phyloP scores from a whole-genome alignment of 2,888 invertebrate genomes.

The Oscheius sp. region DNA sequence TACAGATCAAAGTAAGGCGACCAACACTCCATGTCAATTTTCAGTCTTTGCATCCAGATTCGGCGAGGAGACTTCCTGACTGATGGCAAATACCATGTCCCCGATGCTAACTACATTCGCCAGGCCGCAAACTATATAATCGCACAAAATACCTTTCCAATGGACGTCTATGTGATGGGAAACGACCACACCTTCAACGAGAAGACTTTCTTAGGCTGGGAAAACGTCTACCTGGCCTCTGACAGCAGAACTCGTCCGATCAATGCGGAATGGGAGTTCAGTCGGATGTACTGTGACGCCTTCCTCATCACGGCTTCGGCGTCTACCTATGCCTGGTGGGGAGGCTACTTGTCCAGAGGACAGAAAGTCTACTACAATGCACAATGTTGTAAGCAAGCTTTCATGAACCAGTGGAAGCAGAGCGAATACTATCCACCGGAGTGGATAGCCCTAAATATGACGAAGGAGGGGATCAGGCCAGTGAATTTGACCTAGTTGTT shows the following conservation, averaged over 20 bases:
- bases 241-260: background rate
- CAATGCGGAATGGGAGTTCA: constrained; percentile 10
- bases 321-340: background rate
- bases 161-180: background rate
- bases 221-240: background rate
- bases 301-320: background rate
- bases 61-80: background rate
- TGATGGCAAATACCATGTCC: background rate
- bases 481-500: too few species aligned
- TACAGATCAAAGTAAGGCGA: too few species aligned
- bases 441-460: too few species aligned
- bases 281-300: background rate
- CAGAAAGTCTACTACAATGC: background rate
- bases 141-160: background rate
- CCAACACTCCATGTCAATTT: too few species aligned
- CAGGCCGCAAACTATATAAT: background rate
- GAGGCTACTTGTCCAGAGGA: background rate
- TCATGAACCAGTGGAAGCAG: too few species aligned
- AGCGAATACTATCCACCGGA: too few species aligned
- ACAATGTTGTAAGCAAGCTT: background rate
- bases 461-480: too few species aligned
- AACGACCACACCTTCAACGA: background rate
- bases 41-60: background rate
- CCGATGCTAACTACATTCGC: background rate
- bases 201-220: background rate